Percentiles rank a stretch among this genome's conserved stretches.
phyloP scores from a whole-genome alignment of 2,797 vertebrate species.

The Macropus fuliginosus region DNA sequence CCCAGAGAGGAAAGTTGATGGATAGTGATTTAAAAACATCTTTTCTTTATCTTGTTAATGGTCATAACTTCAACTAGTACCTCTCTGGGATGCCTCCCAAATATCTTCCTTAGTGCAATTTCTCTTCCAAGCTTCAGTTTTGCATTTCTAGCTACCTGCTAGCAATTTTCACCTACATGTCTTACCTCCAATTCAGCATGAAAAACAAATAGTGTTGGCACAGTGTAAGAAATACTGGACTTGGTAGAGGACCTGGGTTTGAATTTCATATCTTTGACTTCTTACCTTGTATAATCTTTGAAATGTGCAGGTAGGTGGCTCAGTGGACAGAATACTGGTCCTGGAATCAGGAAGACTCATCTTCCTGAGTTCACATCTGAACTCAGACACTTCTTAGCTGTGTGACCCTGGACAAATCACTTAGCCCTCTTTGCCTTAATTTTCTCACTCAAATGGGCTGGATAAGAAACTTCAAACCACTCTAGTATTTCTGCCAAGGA shows the following conservation, averaged over 20 bases:
- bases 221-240: not conserved
- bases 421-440: not conserved
- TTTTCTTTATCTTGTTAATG: conserved; percentile 64
- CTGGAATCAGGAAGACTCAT: not conserved
- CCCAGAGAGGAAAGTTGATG: conserved; percentile 63
- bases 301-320: not conserved
- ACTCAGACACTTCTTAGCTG: not conserved
- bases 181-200: not conserved
- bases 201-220: not conserved
- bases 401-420: not conserved
- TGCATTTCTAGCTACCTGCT: conserved; percentile 54
- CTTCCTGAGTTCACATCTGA: not conserved
- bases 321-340: not conserved
- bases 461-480: not conserved
- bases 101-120: conserved; percentile 54
- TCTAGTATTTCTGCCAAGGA: not conserved
- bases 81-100: conserved; percentile 14
- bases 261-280: not conserved
- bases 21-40: conserved; percentile 62
- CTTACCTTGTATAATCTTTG: not conserved
- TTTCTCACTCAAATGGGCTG: not conserved
- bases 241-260: not conserved
- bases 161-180: not conserved
- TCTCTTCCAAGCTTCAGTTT: conserved; percentile 15
- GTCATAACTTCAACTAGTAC: conserved; percentile 25